Evolutionary conservation across 2,797 vertebrate genomes (phyloP), one percentile per base, ranked within the genome.

Genomic region (Phyllotis vaccarum): DNA sequence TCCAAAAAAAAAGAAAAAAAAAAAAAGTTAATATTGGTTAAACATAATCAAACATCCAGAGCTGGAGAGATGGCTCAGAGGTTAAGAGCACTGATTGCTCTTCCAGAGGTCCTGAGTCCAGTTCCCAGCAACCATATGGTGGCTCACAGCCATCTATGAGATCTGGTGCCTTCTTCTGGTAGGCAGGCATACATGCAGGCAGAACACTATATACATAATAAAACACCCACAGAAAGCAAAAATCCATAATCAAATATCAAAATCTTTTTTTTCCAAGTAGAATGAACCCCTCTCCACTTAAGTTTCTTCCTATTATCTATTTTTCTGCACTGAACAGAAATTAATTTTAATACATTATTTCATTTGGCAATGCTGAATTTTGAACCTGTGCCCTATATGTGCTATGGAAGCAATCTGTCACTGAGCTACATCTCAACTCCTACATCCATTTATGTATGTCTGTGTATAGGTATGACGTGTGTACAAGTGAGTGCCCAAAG

Each of bases 271-370:
- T 90, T 82, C 17, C 46, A 49, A 49, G 46, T 76, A 5, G 24
- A 72, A 85, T 22, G 37, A 83, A 76, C 70, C 76, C 29, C 17
- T 40, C 1, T 24, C 27, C 46, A 49, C 9, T 49, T 49, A 70
- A 68, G 64, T 4, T 31, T 86, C 22, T 34, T 60, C 64, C 3
- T 68, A 31, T 87, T 72, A 78, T 60, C 19, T 5, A 89, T 54
- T 43, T 96, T 90, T 95, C 72, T 92, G 27, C 40, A 85, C 1
- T 91, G 29, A 64, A 72, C 10, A 83, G 40, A 87, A 75, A 76
- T n/a, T 43, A 29, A 11, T 29, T 37, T 68, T 31, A 40, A 56
- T n/a, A 40, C 27, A 14, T 79, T 85, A 66, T 19, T 86, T 86
- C 12, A 56, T 43, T 31, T 46, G 40, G 29, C 17, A 17, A 27